A percentile compares a stretch with the other conserved stretches of the same genome.
These are phyloP conservation scores for Geophilus truncorum DNA, from an alignment of 2,888 invertebrate species.

Conservation along the genomic window DNA sequence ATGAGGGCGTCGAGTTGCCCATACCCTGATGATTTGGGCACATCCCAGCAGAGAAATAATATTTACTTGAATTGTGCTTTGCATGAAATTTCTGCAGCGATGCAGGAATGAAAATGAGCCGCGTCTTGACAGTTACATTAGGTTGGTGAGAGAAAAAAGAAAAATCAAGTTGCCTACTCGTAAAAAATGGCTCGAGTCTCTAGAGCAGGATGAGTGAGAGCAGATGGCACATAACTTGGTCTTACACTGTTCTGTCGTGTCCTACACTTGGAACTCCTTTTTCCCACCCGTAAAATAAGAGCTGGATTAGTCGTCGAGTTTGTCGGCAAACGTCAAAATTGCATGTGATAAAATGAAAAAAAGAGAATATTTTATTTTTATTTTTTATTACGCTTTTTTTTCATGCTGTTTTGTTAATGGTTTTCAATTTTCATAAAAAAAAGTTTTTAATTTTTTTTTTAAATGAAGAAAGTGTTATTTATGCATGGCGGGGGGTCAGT, in stretches of 20 bases:
- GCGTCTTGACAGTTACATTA: background rate
- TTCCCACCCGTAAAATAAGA: slow-evolving; percentile 2
- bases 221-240: slow-evolving; percentile 20
- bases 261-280: slow-evolving; percentile 7
- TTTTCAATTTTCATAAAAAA: background rate
- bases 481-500: background rate
- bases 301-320: slow-evolving; percentile 11
- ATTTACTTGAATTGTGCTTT: background rate
- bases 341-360: background rate
- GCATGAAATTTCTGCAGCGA: background rate
- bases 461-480: no score
- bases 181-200: background rate
- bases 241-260: slow-evolving; percentile 12
- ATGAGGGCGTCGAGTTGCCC: background rate
- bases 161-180: slow-evolving; percentile 1
- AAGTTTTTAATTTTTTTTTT: background rate
- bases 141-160: background rate
- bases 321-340: slow-evolving; percentile 14
- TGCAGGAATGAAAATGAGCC: background rate
- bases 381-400: background rate
- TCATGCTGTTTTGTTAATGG: background rate
- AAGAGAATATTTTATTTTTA: background rate
- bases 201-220: slow-evolving; percentile 20
- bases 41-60: background rate
- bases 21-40: background rate